Base-by-base conservation (phyloP, 2,888 invertebrate genomes). In the Fragum whitleyi region DNA sequence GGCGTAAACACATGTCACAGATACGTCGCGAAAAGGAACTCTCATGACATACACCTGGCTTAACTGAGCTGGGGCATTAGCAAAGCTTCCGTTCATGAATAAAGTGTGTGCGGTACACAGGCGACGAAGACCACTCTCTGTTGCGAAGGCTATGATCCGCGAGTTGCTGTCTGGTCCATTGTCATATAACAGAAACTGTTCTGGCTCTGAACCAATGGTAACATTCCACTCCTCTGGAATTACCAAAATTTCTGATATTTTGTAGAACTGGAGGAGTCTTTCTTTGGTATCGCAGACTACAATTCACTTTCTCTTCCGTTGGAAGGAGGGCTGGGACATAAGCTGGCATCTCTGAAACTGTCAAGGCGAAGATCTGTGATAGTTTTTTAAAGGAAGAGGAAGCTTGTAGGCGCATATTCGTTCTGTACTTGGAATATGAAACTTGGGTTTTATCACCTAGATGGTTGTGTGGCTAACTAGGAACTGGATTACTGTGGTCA, bases 21-120 rank as follows among this genome's bases (percentile, higher is more conserved):
- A 57, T 57, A 57, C 51, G 57, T 57, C 21, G 7, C 57, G 47
- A 57, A 23, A 57, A 6, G 57, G 23, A 2, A 57, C 57, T 57
- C 57, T 57, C 9, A 57, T 21, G 6, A 57, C 26, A 26, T 57
- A 57, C 6, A 57, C 23, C 26, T 57, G 23, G 14, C 57, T 57
- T 2, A 57, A 57, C 57, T 57, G 57, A 14, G 23, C 26, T 26
- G 23, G 57, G 5, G 57, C 9, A 9, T 5, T 23, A n/a, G 57
- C 21, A 57, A 57, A 57, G 26, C 23, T 57, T 7, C 23, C 57
- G n/a, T 57, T 23, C 57, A 57, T 57, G 26, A 23, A 47, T 3
- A 57, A 23, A 7, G 6, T 11, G 3, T 23, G 23, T 23, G 21
- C 57, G 3, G 21, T 5, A 26, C 26, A 21, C 7, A 57, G 14